These are phyloP conservation scores for Patella caerulea DNA, from an alignment of 2,888 invertebrate species.

Conservation along the genomic window DNA sequence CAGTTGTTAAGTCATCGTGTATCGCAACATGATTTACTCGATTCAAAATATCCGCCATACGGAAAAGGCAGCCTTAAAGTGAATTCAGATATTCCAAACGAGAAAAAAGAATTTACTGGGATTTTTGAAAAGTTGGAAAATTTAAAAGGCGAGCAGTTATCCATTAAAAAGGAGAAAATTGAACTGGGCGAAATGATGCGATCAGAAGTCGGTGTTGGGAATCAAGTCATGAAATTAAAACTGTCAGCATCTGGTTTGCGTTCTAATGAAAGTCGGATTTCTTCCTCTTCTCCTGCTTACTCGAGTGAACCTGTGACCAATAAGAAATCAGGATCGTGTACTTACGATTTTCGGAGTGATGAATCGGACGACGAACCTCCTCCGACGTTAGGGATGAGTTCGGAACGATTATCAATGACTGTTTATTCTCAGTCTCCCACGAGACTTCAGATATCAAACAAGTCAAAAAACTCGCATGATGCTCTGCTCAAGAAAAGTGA, in stretches of 20 bases:
- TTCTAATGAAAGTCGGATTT: conserved; percentile 40
- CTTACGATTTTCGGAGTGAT: conserved; percentile 64
- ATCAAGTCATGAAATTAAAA: conserved; percentile 41
- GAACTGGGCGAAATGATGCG: conserved; percentile 30
- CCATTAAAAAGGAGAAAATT: conserved; percentile 13
- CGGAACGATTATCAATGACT: conserved; percentile 38
- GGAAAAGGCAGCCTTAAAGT: conserved; percentile 3
- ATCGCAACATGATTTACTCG: conserved; percentile 9
- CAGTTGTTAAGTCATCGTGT: neutral
- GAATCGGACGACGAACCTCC: conserved; percentile 56
- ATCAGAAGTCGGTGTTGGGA: conserved; percentile 25
- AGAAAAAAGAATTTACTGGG: conserved; percentile 31
- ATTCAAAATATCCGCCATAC: conserved; percentile 15
- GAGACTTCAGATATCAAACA: conserved; percentile 54
- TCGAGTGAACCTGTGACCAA: conserved; percentile 4
- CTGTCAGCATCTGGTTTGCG: conserved; percentile 37
- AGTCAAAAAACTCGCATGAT: conserved; percentile 49
- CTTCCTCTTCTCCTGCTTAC: conserved; percentile 20
- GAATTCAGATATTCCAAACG: conserved; percentile 13
- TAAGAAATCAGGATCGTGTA: conserved; percentile 26
- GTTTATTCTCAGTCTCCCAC: conserved; percentile 55
- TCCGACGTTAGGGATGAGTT: conserved; percentile 31
- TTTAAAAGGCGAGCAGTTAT: conserved; percentile 14
- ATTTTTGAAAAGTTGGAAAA: conserved; percentile 39
- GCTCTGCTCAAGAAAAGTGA: conserved; percentile 51